These are phyloP conservation scores for Rafetus swinhoei DNA, from an alignment of 2,113 vertebrate genomes.

Conservation along the genomic window DNA sequence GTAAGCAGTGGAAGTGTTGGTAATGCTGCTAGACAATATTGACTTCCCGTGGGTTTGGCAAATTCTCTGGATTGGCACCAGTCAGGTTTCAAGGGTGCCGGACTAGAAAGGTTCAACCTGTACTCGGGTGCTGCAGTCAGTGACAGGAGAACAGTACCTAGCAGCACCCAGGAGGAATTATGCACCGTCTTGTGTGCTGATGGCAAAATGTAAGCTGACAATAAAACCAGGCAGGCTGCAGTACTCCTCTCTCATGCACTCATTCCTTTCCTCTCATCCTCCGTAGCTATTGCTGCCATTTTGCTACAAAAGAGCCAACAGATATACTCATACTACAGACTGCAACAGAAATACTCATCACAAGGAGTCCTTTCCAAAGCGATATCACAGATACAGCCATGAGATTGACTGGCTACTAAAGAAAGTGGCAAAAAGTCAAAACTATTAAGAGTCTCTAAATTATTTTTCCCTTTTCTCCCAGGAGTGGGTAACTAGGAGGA, in stretches of 20 bases:
- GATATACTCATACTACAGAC: neutral
- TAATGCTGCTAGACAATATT: no score
- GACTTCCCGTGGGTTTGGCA: no score
- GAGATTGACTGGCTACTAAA: neutral
- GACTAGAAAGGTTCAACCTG: no score
- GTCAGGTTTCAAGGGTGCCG: no score
- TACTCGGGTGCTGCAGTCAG: no score
- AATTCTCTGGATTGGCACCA: no score
- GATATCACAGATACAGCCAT: neutral
- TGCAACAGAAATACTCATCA: neutral
- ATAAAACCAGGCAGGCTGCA: no score
- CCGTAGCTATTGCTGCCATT: neutral
- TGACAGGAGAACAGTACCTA: no score
- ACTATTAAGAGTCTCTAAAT: neutral
- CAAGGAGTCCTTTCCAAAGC: neutral
- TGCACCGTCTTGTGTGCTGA: no score
- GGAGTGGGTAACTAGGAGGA: conserved; percentile 31
- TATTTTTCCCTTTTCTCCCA: conserved; percentile 7
- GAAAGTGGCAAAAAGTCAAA: neutral
- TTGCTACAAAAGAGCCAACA: neutral
- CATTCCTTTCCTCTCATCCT: neutral
- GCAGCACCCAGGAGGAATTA: no score
- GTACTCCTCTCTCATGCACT: neutral
- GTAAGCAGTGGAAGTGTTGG: no score
- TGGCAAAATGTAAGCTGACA: neutral